Base-by-base conservation (phyloP, 2,797 vertebrate species). In the Alectoris magna region DNA sequence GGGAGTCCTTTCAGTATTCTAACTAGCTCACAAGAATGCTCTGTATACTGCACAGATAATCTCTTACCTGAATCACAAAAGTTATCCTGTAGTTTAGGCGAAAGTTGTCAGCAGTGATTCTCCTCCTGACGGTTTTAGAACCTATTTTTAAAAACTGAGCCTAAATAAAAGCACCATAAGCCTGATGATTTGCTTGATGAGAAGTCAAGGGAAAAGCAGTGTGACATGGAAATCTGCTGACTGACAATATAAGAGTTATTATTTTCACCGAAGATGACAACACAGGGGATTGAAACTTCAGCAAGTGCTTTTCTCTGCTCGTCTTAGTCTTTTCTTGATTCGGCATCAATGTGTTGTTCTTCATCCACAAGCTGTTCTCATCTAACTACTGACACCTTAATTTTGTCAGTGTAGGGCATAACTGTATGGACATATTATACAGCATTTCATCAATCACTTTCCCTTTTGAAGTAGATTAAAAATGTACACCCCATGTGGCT, bases 341-440 rank as follows among this genome's bases (percentile, higher is more conserved):
- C 11, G 41, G 36, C 41, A 41, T 93, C 66, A 21, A 24, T 46
- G 14, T 71, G 62, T 5, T 55, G 19, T 58, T 94, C 69, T 87
- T 94, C 83, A 75, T 94, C 58, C 59, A 62, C 22, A 49, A 62
- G 44, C 56, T 85, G 10, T 91, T 93, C 78, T 89, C n/a, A 63
- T 89, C 60, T 93, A 85, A 83, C 19, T 38, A 70, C 64, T 80
- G 87, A 62, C 58, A 86, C 81, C 44, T 44, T 92, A 48, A 49
- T 94, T 80, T 82, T 84, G 34, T 83, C 82, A 77, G 27, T 29
- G 34, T 73, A 69, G 68, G 19, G 9, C 77, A 39, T 87, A 68
- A 62, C 59, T 78, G 4, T 68, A 62, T 80, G 60, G 56, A 74
- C 14, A 24, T 62, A 83, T 8, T 68, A 43, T 58, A 77, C 27